Evolutionary conservation across 2,797 vertebrate genomes (phyloP).

Genomic region (Scolopax bukidnonensis): DNA sequence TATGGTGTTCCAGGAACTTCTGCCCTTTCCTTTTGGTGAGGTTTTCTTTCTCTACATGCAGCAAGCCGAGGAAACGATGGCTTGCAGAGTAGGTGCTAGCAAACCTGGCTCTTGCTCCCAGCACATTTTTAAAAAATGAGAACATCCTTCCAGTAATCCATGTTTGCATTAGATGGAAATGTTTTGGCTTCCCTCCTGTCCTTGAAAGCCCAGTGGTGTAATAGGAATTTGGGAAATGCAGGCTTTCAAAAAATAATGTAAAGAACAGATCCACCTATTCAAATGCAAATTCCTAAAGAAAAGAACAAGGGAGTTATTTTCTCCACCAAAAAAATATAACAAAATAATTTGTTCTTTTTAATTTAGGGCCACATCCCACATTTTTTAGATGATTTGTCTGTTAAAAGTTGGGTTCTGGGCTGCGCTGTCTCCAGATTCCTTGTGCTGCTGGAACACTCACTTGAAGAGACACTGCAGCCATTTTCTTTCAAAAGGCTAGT

Average conservation of each 20-base stretch:
- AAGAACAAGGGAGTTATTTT: constrained; percentile 25
- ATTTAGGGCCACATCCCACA: not conserved
- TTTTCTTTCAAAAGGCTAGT: constrained; percentile 5
- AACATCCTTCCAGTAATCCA: constrained; percentile 65
- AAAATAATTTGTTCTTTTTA: not conserved
- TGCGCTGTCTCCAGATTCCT: not conserved
- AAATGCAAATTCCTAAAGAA: constrained; percentile 54
- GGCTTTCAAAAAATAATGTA: constrained; percentile 62
- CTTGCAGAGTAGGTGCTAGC: constrained; percentile 48
- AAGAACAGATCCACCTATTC: constrained; percentile 59
- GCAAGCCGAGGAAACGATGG: not conserved
- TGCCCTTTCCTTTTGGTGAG: constrained; percentile 6
- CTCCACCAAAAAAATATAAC: not conserved
- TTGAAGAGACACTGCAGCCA: not conserved
- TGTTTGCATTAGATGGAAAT: constrained; percentile 66
- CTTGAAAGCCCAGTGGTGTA: constrained; percentile 59
- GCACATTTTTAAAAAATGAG: constrained; percentile 69
- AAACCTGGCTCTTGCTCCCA: constrained; percentile 51
- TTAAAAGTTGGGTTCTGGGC: not conserved
- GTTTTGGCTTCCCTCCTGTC: constrained; percentile 64
- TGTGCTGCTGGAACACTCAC: not conserved
- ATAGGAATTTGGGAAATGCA: constrained; percentile 69
- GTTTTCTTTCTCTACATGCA: constrained; percentile 1
- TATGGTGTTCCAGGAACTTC: not conserved
- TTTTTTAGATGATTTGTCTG: not conserved